A percentile compares a stretch with the other conserved stretches of the same genome.
These are phyloP conservation scores for Arothron firmamentum DNA, from an alignment of 2,113 vertebrate species.

Conservation along the genomic window DNA sequence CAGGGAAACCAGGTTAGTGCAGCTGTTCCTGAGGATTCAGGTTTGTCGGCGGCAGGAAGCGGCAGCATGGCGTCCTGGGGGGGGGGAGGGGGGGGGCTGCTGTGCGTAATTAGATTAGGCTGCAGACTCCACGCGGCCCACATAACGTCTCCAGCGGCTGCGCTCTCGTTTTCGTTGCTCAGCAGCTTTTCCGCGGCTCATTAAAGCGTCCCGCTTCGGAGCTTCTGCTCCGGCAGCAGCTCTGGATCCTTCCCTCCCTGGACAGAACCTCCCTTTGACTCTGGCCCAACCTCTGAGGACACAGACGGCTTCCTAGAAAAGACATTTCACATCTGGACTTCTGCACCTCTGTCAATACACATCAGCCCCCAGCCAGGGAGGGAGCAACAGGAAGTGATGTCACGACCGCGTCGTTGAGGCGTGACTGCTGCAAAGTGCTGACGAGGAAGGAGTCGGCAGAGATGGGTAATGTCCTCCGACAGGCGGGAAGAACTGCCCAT, in stretches of 20 bases:
- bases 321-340: too few species aligned
- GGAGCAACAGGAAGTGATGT: background rate
- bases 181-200: slow-evolving; percentile 29
- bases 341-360: too few species aligned
- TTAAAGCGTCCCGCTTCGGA: slow-evolving; percentile 13
- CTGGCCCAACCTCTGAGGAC: too few species aligned
- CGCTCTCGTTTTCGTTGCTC: background rate
- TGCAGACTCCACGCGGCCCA: slow-evolving; percentile 28
- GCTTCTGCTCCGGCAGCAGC: background rate
- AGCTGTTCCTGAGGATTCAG: background rate
- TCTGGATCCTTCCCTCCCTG: too few species aligned
- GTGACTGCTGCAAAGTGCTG: background rate
- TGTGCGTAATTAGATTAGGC: slow-evolving; percentile 34
- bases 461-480: background rate
- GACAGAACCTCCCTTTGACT: too few species aligned
- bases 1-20: slow-evolving; percentile 13
- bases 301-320: too few species aligned
- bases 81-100: too few species aligned
- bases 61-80: too few species aligned
- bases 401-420: background rate
- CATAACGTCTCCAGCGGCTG: background rate
- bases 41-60: background rate
- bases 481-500: slow-evolving; percentile 9
- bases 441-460: background rate
- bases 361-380: too few species aligned